phyloP scores from a whole-genome alignment of 2,113 vertebrate species.

The Bungarus multicinctus region DNA sequence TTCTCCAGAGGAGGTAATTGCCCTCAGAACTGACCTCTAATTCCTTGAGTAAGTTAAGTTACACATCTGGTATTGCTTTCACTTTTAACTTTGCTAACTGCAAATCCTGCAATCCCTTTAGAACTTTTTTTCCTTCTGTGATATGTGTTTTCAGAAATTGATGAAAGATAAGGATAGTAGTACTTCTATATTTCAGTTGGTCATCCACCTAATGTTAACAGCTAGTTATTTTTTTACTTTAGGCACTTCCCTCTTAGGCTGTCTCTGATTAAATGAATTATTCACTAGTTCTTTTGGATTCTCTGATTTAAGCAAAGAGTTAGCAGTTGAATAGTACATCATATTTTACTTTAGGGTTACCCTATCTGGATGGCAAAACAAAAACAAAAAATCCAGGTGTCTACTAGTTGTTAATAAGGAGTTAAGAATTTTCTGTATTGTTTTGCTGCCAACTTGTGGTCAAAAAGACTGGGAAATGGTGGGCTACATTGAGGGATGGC shows the following conservation, averaged over 20 bases:
- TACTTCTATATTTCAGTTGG: neutral
- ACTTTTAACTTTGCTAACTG: fast-evolving
- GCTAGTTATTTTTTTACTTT: neutral
- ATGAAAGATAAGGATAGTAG: neutral
- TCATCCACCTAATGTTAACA: neutral
- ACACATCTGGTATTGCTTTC: constrained; percentile 18
- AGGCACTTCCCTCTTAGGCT: neutral
- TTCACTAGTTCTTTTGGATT: neutral
- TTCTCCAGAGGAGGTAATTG: constrained; percentile 35
- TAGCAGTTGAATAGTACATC: neutral
- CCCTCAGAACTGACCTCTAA: constrained; percentile 24
- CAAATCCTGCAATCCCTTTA: neutral
- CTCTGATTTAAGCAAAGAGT: neutral
- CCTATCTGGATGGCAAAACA: neutral
- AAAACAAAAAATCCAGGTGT: neutral
- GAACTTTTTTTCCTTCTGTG: neutral
- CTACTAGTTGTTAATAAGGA: neutral
- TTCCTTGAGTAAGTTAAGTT: constrained; percentile 37
- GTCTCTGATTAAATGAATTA: neutral
- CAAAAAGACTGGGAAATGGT: neutral
- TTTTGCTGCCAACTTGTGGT: neutral
- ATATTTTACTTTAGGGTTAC: neutral
- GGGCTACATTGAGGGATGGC: neutral
- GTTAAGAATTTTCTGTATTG: neutral
- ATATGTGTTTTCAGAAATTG: constrained; percentile 25